A percentile compares a stretch with the other conserved stretches of the same genome.
Evolutionary conservation across 2,113 vertebrate genomes (phyloP).

Genomic region (Zonotrichia leucophrys): DNA sequence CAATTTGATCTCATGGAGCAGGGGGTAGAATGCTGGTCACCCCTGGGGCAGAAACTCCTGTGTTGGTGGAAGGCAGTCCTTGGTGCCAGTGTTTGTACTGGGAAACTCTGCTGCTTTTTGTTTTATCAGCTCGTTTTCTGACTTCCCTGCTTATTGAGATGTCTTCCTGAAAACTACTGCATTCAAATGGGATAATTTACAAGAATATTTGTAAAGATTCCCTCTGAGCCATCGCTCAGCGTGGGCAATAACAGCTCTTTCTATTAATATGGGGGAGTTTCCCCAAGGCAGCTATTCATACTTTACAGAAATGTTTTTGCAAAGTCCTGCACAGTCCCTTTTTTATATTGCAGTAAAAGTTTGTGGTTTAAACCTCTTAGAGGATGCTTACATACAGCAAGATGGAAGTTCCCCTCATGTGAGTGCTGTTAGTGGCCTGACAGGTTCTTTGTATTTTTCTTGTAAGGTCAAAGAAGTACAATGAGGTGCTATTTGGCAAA

Average conservation of each 20-base stretch:
- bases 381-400: slow-evolving; percentile 41
- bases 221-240: not conserved
- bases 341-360: slow-evolving; percentile 48
- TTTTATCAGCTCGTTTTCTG: not conserved
- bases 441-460: slow-evolving; percentile 19
- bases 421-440: not conserved
- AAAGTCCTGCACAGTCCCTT: slow-evolving; percentile 21
- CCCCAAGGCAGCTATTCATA: slow-evolving; percentile 48
- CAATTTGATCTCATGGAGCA: not conserved
- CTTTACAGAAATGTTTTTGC: slow-evolving; percentile 39
- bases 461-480: not conserved
- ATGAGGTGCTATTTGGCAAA: slow-evolving; percentile 23
- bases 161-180: slow-evolving; percentile 9
- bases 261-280: slow-evolving; percentile 61
- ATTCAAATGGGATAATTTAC: not conserved
- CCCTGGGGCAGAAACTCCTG: not conserved
- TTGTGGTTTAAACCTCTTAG: slow-evolving; percentile 57
- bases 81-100: not conserved
- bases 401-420: slow-evolving; percentile 28
- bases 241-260: slow-evolving; percentile 22
- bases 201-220: slow-evolving; percentile 36
- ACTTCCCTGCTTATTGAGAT: not conserved
- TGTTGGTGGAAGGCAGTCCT: not conserved
- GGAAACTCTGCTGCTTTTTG: not conserved
- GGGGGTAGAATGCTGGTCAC: not conserved